phyloP scores from a whole-genome alignment of 2,888 invertebrate species.

The Macropis europaea region DNA sequence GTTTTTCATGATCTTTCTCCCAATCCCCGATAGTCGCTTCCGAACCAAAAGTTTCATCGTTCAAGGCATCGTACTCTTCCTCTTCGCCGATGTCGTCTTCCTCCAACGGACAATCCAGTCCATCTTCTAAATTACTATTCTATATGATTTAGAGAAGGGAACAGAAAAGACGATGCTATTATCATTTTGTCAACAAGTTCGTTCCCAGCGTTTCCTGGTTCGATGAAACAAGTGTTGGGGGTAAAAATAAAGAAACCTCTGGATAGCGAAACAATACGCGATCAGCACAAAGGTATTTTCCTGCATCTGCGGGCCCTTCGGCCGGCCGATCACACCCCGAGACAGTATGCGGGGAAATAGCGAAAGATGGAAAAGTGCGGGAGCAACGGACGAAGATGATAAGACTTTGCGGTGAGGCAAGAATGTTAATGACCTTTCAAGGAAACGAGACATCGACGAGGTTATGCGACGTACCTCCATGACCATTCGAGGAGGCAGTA shows the following conservation, averaged over 20 bases:
- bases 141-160: not conserved
- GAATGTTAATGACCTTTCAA: constrained; percentile 70
- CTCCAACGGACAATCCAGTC: constrained; percentile 79
- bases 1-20: constrained; percentile 87
- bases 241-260: not conserved
- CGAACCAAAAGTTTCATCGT: constrained; percentile 95
- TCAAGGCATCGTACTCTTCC: constrained; percentile 94
- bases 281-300: not conserved
- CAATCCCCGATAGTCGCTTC: constrained; percentile 86
- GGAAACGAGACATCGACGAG: constrained; percentile 61
- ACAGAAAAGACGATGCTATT: not conserved
- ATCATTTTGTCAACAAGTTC: not conserved
- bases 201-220: not conserved
- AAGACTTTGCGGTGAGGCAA: not conserved
- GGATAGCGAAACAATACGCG: not conserved
- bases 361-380: not conserved
- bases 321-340: no score
- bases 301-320: no score
- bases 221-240: not conserved
- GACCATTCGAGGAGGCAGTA: constrained; percentile 4
- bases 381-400: not conserved
- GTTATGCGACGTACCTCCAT: constrained; percentile 68
- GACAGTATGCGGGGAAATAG: not conserved
- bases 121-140: constrained; percentile 71
- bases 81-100: constrained; percentile 85